Base-by-base conservation (phyloP, 2,888 invertebrate species). In the Drosophila nigricruria region DNA sequence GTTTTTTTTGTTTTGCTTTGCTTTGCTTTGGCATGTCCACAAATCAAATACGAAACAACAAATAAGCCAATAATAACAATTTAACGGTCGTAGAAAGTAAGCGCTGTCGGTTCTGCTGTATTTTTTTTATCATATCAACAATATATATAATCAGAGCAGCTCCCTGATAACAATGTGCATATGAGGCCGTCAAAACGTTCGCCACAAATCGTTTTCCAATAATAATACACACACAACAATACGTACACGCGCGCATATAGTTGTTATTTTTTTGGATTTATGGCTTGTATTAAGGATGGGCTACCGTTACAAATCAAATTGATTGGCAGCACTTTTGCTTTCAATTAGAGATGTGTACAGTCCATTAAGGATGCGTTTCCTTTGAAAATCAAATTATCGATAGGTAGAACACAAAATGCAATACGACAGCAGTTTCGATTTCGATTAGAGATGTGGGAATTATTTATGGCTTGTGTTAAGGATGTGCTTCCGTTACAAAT, bases 11-110 rank as follows among this genome's bases (percentile, higher is more conserved):
- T 10, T 16, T 52, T 27, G 2, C 3, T n/a, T 36, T 53, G 47
- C 47, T n/a, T 25, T 36, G 54, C 42, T 66, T 64, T 8, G 12
- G 45, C 34, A 42, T 38, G 42, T n/a, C 42, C 60, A 61, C 63
- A 65, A 75, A 71, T 64, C 66, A 70, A 49, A 34, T 42, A 25
- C 40, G 56, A 63, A 78, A 82, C 45, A 67, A 73, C 69, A 75
- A 88, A 76, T 84, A 82, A 82, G 72, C 78, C 81, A 82, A 82
- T 88, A 86, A 88, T 81, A 80, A 67, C 81, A 70, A 78, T 86
- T 88, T 72, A 88, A 76, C 77, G 77, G 54, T 61, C 67, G 63
- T 78, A 61, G 68, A 69, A 76, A 78, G 71, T 71, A 86, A 77
- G 66, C 50, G 82, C 57, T 81, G 52, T 27, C 25, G 30, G 49